Base-by-base conservation (phyloP, 2,888 invertebrate species). In the Amblyjoppa proteus region DNA sequence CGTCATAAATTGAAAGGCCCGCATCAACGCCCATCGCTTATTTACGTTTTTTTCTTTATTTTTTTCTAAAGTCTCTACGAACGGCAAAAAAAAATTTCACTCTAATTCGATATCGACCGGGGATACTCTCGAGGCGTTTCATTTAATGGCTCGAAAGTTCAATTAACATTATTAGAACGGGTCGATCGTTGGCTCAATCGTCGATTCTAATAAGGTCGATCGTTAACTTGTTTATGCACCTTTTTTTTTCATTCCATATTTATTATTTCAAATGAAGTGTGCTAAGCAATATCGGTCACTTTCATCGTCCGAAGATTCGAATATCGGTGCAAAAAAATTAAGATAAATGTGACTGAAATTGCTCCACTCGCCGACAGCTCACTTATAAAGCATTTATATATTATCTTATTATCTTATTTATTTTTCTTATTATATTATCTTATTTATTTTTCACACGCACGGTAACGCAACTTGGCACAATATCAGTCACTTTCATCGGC, bases 1-100 rank as follows among this genome's bases (percentile, higher is more conserved):
- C 74, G 75, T 82, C 78, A 79, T 82, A 53, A 71, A 81, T 68
- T 53, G 28, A 71, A 58, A 74, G 38, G 20, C 45, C 61, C 74
- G 51, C 31, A 73, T 38, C 70, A n/a, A 41, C 66, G 45, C 34
- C 51, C 45, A 73, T 49, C 25, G 68, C 20, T 49, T 38, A 20
- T 4, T 49, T n/a, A 64, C 11, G 16, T 16, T 34, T 5, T 34
- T 16, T 28, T 38, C 45, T 16, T 20, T 58, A n/a, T 34, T 45
- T 41, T 25, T 58, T 56, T 51, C 53, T 61, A 20, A 51, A 66
- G 16, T 25, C 28, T 6, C 31, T n/a, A 31, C 13, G 16, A 64
- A 61, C 51, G 38, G 7, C 16, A 16, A 73, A 41, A 51, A 49
- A 41, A 51, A 49, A 80, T 80, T 73, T 80, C 41, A 56, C 41